A percentile compares a stretch with the other conserved stretches of the same genome.
Conservation (phyloP, 2,888 invertebrate species). For the Limulus polyphemus region DNA sequence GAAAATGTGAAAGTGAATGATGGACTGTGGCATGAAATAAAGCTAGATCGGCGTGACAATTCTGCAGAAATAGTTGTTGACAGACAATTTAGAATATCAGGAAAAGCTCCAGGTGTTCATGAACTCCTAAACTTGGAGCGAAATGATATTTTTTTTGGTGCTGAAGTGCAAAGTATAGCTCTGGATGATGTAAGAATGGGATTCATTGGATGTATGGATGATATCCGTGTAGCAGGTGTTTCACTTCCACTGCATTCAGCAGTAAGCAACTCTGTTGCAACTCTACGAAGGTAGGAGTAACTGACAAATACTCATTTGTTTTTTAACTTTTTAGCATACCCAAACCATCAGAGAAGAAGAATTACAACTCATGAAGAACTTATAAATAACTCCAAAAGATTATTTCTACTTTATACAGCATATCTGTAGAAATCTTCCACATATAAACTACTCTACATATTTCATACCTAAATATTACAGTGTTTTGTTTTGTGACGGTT, state of each 20-base stretch:
- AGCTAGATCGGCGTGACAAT: conserved; percentile 67
- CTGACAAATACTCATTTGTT: too few species aligned
- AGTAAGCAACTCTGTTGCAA: too few species aligned
- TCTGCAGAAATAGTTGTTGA: conserved; percentile 65
- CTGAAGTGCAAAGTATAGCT: conserved; percentile 30
- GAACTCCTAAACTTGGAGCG: conserved; percentile 69
- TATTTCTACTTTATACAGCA: too few species aligned
- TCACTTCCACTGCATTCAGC: conserved; percentile 53
- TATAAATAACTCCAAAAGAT: too few species aligned
- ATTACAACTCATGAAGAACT: too few species aligned
- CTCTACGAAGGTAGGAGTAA: too few species aligned
- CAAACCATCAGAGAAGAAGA: too few species aligned
- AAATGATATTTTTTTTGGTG: conserved; percentile 38
- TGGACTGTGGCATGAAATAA: conserved; percentile 65
- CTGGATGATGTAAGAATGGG: conserved; percentile 63
- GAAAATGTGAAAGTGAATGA: conserved; percentile 62
- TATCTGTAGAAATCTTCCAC: too few species aligned
- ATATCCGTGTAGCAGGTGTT: conserved; percentile 61
- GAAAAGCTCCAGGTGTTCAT: conserved; percentile 59
- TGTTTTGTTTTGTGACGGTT: too few species aligned
- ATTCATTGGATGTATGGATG: conserved; percentile 82
- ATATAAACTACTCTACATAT: too few species aligned
- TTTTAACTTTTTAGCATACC: too few species aligned
- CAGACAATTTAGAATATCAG: conserved; percentile 53
- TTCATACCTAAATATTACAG: too few species aligned